Conservation (phyloP, 2,113 vertebrate genomes). For the Apodemus speciosus region DNA sequence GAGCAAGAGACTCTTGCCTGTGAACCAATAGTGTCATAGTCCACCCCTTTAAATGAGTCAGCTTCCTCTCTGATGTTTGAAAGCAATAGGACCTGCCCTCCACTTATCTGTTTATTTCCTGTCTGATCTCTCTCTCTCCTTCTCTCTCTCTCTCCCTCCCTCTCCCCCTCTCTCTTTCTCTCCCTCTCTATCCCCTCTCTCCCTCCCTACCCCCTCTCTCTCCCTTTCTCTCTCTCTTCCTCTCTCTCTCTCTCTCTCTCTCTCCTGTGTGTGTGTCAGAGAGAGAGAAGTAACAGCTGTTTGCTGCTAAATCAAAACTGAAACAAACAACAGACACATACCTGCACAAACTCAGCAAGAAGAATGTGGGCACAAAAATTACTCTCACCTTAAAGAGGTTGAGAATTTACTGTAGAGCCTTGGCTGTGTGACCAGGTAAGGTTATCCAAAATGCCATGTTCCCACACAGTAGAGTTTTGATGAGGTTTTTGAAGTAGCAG, state of each 20-base stretch:
- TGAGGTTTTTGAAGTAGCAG: neutral
- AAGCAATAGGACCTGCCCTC: neutral
- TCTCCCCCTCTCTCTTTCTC: too few species aligned
- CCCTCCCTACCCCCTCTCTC: too few species aligned
- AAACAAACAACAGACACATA: neutral
- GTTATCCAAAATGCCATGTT: neutral
- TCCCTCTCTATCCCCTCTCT: too few species aligned
- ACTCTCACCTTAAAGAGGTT: neutral
- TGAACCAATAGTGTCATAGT: neutral
- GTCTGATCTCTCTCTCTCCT: too few species aligned
- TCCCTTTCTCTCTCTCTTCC: too few species aligned
- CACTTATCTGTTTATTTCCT: too few species aligned
- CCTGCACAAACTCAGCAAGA: neutral
- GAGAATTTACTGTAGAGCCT: neutral
- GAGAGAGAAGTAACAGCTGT: neutral
- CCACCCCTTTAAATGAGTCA: neutral
- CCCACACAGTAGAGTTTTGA: neutral
- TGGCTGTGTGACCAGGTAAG: too few species aligned
- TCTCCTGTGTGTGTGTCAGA: too few species aligned
- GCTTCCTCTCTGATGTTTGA: neutral
- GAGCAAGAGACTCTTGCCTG: rapidly evolving
- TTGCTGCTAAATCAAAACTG: neutral
- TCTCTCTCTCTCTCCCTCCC: too few species aligned
- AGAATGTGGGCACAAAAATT: too few species aligned
- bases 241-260: too few species aligned